Base-by-base conservation (phyloP, 2,888 invertebrate genomes). In the Aporophyla nigra region DNA sequence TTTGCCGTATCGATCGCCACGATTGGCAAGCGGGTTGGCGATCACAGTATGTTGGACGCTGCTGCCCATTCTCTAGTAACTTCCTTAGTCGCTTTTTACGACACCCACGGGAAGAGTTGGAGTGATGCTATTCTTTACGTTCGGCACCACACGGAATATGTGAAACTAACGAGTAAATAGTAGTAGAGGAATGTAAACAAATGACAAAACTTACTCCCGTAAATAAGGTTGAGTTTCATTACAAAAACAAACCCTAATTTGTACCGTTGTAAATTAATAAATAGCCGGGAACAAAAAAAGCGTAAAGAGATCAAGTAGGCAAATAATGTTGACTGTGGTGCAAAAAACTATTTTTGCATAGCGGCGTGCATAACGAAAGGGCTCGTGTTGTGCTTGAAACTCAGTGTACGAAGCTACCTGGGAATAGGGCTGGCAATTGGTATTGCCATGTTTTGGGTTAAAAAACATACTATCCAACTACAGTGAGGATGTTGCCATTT, bases 301-400 rank as follows among this genome's bases (percentile, higher is more conserved):
- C 72, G 82, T 78, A 80, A 86, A 82, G 82, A 82, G 76, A 80
- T 83, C 74, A 87, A 88, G 88, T 80, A 75, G 74, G 85, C 72
- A 87, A 87, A 91, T 90, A 89, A 87, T 83, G 83, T 84, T 84
- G 79, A 86, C 83, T 87, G 72, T 78, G 80, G 74, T 76, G 72
- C 63, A 88, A 89, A 88, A 90, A 84, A 86, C 79, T 88, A 87
- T 89, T 89, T 88, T 86, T 87, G 83, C 86, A 86, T 78, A 82
- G 88, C 90, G 82, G 90, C 90, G 90, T 93, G 91, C 90, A 91
- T 93, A 93, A 94, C 93, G 92, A 94, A 93, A 90, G 91, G 90
- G 91, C 92, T 93, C 88, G 90, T 92, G 88, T 80, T 85, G 90
- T 87, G 82, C 91, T 92, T 86, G 89, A 91, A 92, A 90, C 90